Percentiles rank a stretch among this genome's conserved stretches.
phyloP scores from a whole-genome alignment of 2,113 vertebrate species.

The Pteropus alecto region DNA sequence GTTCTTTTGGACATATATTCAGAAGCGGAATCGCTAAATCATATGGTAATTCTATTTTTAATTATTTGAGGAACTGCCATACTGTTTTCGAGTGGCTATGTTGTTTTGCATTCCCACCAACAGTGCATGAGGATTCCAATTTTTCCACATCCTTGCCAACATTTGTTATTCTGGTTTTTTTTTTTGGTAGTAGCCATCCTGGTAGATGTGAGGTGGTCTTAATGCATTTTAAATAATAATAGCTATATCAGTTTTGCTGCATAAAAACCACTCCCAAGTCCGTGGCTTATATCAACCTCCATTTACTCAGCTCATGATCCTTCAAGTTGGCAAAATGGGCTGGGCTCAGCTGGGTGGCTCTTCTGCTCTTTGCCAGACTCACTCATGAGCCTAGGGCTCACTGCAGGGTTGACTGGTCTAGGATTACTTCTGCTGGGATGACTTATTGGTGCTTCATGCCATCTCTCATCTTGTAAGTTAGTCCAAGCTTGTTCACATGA shows the following conservation, averaged over 20 bases:
- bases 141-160: background rate
- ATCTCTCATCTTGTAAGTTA: background rate
- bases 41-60: background rate
- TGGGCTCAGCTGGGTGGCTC: constrained; percentile 14
- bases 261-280: background rate
- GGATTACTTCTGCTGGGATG: background rate
- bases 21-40: background rate
- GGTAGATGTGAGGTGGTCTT: background rate
- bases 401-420: background rate
- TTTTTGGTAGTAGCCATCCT: background rate
- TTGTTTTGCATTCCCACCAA: background rate
- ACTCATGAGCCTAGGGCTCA: background rate
- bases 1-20: background rate
- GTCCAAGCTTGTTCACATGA: background rate
- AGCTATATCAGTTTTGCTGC: background rate
- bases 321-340: background rate
- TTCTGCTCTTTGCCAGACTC: background rate
- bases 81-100: background rate
- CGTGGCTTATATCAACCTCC: background rate
- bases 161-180: background rate
- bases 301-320: background rate
- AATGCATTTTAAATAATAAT: constrained; percentile 7
- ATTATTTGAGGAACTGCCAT: background rate
- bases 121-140: background rate
- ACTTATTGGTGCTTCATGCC: background rate